These are phyloP conservation scores for Lysandra coridon DNA, from an alignment of 2,888 invertebrate species.

Conservation along the genomic window DNA sequence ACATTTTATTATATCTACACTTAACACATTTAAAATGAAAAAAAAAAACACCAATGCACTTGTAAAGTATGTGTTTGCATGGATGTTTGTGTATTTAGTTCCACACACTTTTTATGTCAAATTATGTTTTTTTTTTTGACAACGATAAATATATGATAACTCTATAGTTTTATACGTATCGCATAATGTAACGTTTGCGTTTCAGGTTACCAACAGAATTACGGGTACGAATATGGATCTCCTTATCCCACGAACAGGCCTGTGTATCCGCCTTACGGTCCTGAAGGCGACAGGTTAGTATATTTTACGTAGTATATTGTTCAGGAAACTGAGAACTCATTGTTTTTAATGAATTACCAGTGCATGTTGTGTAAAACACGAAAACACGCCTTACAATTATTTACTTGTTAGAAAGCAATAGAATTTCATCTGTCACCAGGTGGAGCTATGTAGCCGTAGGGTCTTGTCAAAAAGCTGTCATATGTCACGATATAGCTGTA, in stretches of 20 bases:
- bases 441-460: no score
- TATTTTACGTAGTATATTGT: neutral
- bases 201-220: constrained; percentile 83
- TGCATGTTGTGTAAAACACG: no score
- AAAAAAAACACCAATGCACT: neutral
- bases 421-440: no score
- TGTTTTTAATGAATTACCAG: neutral
- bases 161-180: neutral
- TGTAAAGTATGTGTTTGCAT: constrained; percentile 17
- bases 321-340: neutral
- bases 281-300: constrained; percentile 84
- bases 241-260: constrained; percentile 87
- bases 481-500: neutral
- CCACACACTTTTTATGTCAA: neutral
- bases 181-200: constrained; percentile 37
- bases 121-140: neutral
- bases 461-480: no score
- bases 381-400: no score
- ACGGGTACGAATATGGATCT: constrained; percentile 85
- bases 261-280: constrained; percentile 89
- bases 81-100: constrained; percentile 1
- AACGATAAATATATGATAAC: neutral
- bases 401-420: no score
- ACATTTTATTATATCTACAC: neutral
- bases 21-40: neutral